These are phyloP conservation scores for Kryphioiulus occultus DNA, from an alignment of 2,888 invertebrate species.

Conservation along the genomic window DNA sequence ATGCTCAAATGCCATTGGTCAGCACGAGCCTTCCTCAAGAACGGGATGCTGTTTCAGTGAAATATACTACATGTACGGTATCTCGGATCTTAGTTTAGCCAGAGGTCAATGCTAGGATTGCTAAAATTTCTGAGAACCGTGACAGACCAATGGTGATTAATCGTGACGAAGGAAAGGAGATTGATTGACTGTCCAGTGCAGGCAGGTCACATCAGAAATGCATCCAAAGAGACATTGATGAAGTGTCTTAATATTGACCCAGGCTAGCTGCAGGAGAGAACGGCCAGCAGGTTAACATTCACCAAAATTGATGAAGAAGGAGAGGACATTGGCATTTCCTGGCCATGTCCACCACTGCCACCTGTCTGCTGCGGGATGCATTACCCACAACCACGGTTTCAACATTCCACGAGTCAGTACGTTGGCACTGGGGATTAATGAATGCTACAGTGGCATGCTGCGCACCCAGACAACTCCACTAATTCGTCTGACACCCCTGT, in stretches of 20 bases:
- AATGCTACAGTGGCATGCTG: neutral
- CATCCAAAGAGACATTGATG: constrained; percentile 18
- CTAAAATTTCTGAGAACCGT: neutral
- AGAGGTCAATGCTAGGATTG: neutral
- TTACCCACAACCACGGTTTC: constrained; percentile 11
- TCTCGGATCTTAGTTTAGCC: neutral
- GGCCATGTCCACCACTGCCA: neutral
- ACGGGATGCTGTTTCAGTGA: no score
- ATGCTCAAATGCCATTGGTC: no score
- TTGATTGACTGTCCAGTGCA: neutral
- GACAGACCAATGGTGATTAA: constrained; percentile 20
- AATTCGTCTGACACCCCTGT: neutral
- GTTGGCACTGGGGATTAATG: constrained; percentile 10
- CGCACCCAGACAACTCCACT: neutral
- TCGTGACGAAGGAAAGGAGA: neutral
- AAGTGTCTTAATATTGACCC: constrained; percentile 26
- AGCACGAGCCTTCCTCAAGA: no score
- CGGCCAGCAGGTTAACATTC: constrained; percentile 20
- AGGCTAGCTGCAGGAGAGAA: constrained; percentile 14
- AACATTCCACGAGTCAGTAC: neutral
- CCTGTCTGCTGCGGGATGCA: neutral
- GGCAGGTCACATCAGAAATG: neutral
- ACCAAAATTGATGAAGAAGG: neutral
- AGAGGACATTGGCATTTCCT: constrained; percentile 31
- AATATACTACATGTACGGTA: no score